Conservation (phyloP, 2,797 vertebrate species). For the Podarcis lilfordi region DNA sequence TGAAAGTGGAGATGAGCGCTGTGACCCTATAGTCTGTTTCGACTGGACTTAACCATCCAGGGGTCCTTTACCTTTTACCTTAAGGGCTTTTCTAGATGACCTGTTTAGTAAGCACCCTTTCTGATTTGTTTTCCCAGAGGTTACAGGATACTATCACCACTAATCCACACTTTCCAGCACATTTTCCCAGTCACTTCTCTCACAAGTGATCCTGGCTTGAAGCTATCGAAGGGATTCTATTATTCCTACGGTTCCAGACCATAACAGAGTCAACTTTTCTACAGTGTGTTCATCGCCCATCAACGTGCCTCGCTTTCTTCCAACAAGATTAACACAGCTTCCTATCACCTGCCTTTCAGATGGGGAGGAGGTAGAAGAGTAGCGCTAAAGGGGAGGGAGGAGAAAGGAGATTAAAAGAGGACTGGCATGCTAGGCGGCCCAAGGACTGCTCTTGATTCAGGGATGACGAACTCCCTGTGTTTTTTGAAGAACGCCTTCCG, state of each 20-base stretch:
- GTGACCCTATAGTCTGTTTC: too few relatives aligned
- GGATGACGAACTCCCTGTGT: conserved; percentile 7
- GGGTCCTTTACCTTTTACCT: too few relatives aligned
- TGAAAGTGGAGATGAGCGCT: too few relatives aligned
- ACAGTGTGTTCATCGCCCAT: background rate
- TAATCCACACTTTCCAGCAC: too few relatives aligned
- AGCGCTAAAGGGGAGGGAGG: background rate
- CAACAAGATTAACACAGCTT: background rate
- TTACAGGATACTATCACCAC: too few relatives aligned
- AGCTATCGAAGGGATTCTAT: background rate
- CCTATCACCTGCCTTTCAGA: background rate
- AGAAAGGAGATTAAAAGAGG: conserved; percentile 9
- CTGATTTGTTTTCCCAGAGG: too few relatives aligned
- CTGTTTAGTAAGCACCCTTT: too few relatives aligned
- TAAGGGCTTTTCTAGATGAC: too few relatives aligned
- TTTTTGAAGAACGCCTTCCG: background rate
- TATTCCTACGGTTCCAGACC: background rate
- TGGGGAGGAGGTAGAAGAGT: conserved; percentile 6
- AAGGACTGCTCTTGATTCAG: conserved; percentile 4
- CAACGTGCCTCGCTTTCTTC: background rate
- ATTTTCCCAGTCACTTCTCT: too few relatives aligned
- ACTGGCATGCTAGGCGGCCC: background rate
- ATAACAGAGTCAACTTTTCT: background rate
- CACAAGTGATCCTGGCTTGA: background rate
- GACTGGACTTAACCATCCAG: too few relatives aligned